These are phyloP conservation scores for Dendrocincla fuliginosa DNA, from an alignment of 2,797 vertebrate genomes.

Conservation along the genomic window DNA sequence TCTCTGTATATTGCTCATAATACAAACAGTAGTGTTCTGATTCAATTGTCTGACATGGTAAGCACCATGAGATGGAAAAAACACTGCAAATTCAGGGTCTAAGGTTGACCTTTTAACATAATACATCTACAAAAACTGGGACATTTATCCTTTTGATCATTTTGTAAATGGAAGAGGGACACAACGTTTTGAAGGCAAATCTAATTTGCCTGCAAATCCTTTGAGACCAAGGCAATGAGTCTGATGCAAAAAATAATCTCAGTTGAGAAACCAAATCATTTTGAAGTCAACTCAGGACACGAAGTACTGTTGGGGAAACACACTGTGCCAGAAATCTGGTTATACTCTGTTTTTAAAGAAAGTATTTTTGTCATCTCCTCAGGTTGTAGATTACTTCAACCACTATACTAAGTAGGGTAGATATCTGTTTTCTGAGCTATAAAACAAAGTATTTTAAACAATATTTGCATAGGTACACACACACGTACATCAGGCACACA, in stretches of 20 bases:
- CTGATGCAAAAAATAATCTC: background rate
- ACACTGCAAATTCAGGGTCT: background rate
- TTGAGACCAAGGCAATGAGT: background rate
- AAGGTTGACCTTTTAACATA: background rate
- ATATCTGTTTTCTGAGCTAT: background rate
- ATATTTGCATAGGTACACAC: background rate
- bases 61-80: background rate
- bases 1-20: background rate
- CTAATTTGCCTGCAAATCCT: background rate
- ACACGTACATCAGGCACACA: accelerated
- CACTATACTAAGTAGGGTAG: background rate
- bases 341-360: background rate
- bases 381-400: background rate
- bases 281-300: background rate
- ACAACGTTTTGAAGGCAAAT: background rate
- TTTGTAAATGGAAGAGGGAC: background rate
- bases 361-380: background rate
- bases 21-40: background rate
- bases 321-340: background rate
- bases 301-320: background rate
- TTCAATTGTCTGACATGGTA: background rate
- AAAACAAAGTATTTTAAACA: background rate
- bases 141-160: background rate
- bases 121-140: background rate
- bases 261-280: background rate